Base-by-base conservation (phyloP, 1,140 invertebrate species). In the Drosophila tsacasi region DNA sequence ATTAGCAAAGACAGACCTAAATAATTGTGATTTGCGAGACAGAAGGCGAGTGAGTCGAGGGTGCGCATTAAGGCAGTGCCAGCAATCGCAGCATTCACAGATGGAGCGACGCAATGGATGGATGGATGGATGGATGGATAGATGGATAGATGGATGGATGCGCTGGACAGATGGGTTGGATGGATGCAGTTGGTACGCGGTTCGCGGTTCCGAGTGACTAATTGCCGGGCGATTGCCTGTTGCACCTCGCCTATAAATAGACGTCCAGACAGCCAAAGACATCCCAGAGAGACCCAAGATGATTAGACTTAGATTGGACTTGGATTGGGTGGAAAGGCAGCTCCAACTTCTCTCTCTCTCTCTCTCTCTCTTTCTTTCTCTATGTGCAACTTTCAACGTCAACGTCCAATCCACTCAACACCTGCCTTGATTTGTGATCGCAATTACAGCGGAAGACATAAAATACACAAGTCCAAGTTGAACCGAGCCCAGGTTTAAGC, bases 181-280 rank as follows among this genome's bases (percentile, higher is more conserved):
- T 39, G 54, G 35, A 17, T 42, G 66, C 57, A 46, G 57, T 27
- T 21, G 62, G 46, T n/a, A 58, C 25, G 66, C 39, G 13, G 15
- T 77, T 80, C 68, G 64, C 35, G 21, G 54, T 39, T 80, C 76
- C 76, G 77, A 87, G 84, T 81, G 81, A 84, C 84, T 87, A 89
- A 87, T 87, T 87, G 84, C 81, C 73, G 55, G 71, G 52, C 72
- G 81, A 89, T 84, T 83, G 81, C 83, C 57, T 49, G 44, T 58
- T 65, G 60, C 50, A 87, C 59, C 69, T 46, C 25, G 54, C 72
- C 82, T 86, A 86, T 85, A 86, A 89, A 87, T 89, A 87, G 76
- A 69, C 62, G 32, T 23, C 23, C 52, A 37, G 21, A 58, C 19
- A 47, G 17, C 17, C 52, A 54, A 32, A 68, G 44, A 52, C n/a